phyloP scores from a whole-genome alignment of 2,113 vertebrate genomes.

The Pelecanus crispus region DNA sequence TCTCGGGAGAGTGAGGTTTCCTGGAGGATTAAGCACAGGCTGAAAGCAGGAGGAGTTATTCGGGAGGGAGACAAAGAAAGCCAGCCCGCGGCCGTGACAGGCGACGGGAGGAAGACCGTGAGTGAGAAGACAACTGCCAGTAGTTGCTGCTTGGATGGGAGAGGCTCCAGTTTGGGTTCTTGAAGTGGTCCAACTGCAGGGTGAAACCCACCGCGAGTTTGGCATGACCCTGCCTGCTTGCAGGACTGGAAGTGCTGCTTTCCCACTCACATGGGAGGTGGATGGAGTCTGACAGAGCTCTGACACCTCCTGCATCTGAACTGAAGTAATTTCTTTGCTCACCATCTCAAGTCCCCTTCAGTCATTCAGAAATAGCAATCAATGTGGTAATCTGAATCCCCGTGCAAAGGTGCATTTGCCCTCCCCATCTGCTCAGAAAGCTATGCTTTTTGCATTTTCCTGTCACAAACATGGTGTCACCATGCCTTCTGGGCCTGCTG shows the following conservation, averaged over 20 bases:
- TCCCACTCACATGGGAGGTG: background rate
- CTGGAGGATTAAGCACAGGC: constrained; percentile 47
- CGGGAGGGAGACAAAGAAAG: background rate
- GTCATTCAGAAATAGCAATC: background rate
- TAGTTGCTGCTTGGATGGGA: background rate
- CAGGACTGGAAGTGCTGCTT: background rate
- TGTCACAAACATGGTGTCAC: background rate
- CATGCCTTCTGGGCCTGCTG: background rate
- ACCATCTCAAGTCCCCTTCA: background rate
- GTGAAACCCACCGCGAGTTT: background rate
- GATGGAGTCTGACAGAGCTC: background rate
- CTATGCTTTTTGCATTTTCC: background rate
- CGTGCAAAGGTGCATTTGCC: background rate
- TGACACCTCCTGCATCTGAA: background rate
- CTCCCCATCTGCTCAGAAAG: background rate
- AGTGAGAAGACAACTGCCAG: background rate
- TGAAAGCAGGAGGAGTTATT: constrained; percentile 36
- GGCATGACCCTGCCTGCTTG: background rate
- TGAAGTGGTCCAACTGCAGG: background rate
- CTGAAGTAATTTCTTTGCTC: background rate
- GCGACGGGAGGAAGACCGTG: background rate
- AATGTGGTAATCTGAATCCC: background rate
- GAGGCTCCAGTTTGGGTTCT: background rate
- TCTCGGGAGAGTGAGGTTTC: constrained; percentile 40
- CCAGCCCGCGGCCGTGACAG: background rate